Evolutionary conservation across 1,140 invertebrate genomes (phyloP).

Genomic region (Amphibalanus amphitrite): DNA sequence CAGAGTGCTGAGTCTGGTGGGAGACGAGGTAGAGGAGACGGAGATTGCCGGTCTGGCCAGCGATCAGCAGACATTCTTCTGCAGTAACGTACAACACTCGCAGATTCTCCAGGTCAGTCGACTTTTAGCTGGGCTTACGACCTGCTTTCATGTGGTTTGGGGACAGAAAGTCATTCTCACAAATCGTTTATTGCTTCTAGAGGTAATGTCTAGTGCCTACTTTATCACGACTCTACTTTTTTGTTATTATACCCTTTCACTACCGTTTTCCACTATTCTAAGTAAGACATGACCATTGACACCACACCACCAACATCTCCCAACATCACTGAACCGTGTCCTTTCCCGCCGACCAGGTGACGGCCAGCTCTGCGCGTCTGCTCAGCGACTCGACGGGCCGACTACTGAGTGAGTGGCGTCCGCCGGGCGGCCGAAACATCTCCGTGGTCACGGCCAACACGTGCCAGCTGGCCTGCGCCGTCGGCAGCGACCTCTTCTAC

Average conservation of each 20-base stretch:
- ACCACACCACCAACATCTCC: too few relatives aligned
- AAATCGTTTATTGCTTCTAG: too few relatives aligned
- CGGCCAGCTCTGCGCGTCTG: conserved; percentile 29
- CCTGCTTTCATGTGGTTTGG: too few relatives aligned
- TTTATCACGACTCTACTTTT: too few relatives aligned
- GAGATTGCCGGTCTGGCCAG: conserved; percentile 76
- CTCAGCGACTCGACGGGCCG: conserved; percentile 24
- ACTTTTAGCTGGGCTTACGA: too few relatives aligned
- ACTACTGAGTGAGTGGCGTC: conserved; percentile 23
- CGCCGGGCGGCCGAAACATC: conserved; percentile 18
- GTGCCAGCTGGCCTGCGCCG: conserved; percentile 69
- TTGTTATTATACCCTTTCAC: too few relatives aligned
- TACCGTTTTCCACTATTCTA: too few relatives aligned
- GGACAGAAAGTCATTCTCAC: too few relatives aligned
- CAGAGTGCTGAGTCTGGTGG: conserved; percentile 66
- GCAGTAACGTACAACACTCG: conserved; percentile 68
- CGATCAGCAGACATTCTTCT: conserved; percentile 81
- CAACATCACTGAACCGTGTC: too few relatives aligned
- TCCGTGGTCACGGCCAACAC: conserved; percentile 65
- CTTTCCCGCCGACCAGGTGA: too few relatives aligned
- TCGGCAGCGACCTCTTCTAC: conserved; percentile 74
- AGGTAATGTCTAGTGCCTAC: too few relatives aligned
- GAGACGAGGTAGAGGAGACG: conserved; percentile 94
- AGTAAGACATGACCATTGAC: too few relatives aligned
- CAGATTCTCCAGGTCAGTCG: conserved; percentile 66